A percentile compares a stretch with the other conserved stretches of the same genome.
phyloP scores from a whole-genome alignment of 2,888 invertebrate genomes.

The Eupsilia transversa region DNA sequence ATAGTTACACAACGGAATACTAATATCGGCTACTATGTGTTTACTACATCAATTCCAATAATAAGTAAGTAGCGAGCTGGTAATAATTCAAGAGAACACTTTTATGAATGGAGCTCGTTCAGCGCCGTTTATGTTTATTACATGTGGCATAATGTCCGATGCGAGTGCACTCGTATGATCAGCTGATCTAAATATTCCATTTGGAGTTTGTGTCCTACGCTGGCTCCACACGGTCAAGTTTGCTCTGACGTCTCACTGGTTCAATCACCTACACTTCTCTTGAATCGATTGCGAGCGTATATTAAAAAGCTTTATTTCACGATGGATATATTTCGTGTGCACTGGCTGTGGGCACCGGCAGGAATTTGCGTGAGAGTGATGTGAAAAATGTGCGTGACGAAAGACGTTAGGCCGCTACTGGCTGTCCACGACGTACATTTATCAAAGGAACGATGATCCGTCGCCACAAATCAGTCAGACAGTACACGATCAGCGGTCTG shows the following conservation, averaged over 20 bases:
- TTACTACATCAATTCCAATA: conserved; percentile 78
- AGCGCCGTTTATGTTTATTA: conserved; percentile 80
- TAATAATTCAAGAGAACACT: conserved; percentile 80
- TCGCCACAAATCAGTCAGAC: conserved; percentile 54
- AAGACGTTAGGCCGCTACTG: conserved; percentile 51
- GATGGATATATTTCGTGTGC: conserved; percentile 18
- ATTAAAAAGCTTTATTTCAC: conserved; percentile 23
- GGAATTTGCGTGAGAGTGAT: conserved; percentile 65
- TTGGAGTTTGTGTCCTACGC: conserved; percentile 60
- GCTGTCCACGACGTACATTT: conserved; percentile 51
- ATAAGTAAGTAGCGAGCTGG: conserved; percentile 68
- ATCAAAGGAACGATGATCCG: conserved; percentile 59
- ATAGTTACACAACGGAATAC: conserved; percentile 66
- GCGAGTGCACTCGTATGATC: conserved; percentile 62
- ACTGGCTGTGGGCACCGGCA: conserved; percentile 16
- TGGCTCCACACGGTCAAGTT: conserved; percentile 55
- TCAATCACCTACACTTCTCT: conserved; percentile 34
- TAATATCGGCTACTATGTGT: conserved; percentile 71
- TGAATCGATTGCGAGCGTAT: conserved; percentile 30
- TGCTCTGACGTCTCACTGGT: conserved; percentile 36
- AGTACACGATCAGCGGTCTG: conserved; percentile 39
- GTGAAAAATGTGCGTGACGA: conserved; percentile 62
- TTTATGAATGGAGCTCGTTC: conserved; percentile 81
- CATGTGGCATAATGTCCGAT: conserved; percentile 74
- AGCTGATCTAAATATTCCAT: conserved; percentile 67